These are phyloP conservation scores for Melipona bicolor DNA, from an alignment of 2,888 invertebrate species.

Conservation along the genomic window DNA sequence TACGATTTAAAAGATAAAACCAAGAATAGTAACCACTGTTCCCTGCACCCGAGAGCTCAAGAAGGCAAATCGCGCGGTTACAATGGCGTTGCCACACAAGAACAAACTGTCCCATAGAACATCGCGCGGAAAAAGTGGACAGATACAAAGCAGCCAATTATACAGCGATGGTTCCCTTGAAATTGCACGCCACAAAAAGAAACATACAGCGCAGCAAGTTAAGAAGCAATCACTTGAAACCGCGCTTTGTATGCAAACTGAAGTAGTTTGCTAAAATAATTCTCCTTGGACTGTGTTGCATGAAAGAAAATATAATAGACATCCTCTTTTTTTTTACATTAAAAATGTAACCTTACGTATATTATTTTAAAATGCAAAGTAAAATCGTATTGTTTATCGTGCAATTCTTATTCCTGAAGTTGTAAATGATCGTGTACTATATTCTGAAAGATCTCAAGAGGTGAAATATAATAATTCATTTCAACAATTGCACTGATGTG, in stretches of 20 bases:
- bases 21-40: neutral
- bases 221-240: constrained; percentile 19
- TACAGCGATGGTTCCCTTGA: constrained; percentile 31
- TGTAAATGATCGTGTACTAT: too few species aligned
- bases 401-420: too few species aligned
- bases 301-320: neutral
- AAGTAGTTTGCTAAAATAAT: neutral
- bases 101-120: constrained; percentile 31
- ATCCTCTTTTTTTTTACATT: neutral
- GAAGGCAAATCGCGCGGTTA: constrained; percentile 1
- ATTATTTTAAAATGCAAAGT: too few species aligned
- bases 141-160: constrained; percentile 53
- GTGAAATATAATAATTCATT: neutral
- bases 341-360: too few species aligned
- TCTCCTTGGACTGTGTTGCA: neutral
- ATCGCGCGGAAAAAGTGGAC: constrained; percentile 33
- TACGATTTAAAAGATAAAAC: constrained; percentile 7
- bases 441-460: too few species aligned
- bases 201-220: neutral
- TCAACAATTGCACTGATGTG: neutral
- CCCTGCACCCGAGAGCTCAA: neutral
- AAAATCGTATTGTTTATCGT: too few species aligned
- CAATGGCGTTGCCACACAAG: neutral
- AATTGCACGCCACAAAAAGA: constrained; percentile 27
- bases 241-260: neutral